phyloP scores from a whole-genome alignment of 2,113 vertebrate species.

The Pimephales promelas region DNA sequence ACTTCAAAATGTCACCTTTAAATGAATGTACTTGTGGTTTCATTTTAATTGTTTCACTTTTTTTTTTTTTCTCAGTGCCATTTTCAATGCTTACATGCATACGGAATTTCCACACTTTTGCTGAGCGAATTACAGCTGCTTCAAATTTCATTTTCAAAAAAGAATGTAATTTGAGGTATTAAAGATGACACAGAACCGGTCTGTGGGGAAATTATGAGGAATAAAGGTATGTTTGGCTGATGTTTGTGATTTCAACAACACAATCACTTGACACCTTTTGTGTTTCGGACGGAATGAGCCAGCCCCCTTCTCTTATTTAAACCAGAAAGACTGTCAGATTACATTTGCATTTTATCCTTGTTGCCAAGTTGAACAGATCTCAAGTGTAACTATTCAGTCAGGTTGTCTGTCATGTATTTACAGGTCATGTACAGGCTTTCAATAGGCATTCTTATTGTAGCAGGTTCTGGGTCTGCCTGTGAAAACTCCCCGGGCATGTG shows the following conservation, averaged over 20 bases:
- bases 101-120: conserved; percentile 1
- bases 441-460: conserved; percentile 1
- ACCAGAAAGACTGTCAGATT: not conserved
- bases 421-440: not conserved
- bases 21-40: too few species aligned
- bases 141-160: not conserved
- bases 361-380: not conserved
- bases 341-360: not conserved
- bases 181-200: not conserved
- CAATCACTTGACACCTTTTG: not conserved
- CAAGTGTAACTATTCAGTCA: not conserved
- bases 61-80: too few species aligned
- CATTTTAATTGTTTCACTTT: too few species aligned
- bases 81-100: not conserved
- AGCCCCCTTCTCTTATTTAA: not conserved
- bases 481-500: conserved; percentile 39
- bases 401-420: conserved; percentile 37
- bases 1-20: too few species aligned
- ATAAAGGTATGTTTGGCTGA: not conserved
- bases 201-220: not conserved
- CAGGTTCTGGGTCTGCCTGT: conserved; percentile 18
- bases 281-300: not conserved
- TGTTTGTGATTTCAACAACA: not conserved
- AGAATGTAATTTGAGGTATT: not conserved
- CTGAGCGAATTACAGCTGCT: not conserved